Percentiles rank a stretch among this genome's conserved stretches.
Evolutionary conservation across 1,140 invertebrate species (phyloP).

Genomic region (Lepidurus packardi): DNA sequence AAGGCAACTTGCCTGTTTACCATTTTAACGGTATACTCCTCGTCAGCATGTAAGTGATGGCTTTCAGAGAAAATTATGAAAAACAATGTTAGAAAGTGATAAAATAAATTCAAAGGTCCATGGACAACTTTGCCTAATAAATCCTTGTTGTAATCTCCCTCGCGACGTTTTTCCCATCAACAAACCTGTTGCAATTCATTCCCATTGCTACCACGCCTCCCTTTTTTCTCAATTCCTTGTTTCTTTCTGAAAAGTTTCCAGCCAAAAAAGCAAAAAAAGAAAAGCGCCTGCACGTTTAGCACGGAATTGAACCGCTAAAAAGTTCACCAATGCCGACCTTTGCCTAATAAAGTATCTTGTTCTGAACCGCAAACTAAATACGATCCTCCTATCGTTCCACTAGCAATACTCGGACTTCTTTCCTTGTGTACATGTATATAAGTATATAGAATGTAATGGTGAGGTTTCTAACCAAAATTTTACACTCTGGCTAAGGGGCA

Average conservation of each 20-base stretch:
- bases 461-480: not conserved
- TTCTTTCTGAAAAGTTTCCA: not conserved
- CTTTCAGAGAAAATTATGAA: not conserved
- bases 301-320: not conserved
- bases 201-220: constrained; percentile 20
- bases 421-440: no score
- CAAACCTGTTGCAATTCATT: constrained; percentile 22
- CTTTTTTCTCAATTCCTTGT: not conserved
- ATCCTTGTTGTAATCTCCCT: constrained; percentile 16
- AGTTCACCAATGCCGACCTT: not conserved
- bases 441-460: no score
- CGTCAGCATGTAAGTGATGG: not conserved
- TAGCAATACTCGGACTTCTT: no score
- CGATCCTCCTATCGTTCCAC: not conserved
- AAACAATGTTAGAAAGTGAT: constrained; percentile 22
- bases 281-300: not conserved
- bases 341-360: not conserved
- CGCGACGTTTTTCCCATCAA: constrained; percentile 18
- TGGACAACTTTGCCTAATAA: constrained; percentile 22
- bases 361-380: not conserved
- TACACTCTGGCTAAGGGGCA: not conserved
- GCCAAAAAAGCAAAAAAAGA: not conserved
- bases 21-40: not conserved
- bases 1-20: not conserved
- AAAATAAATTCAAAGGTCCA: not conserved